Conservation (phyloP, 2,113 vertebrate species). For the Takifugu bimaculatus region DNA sequence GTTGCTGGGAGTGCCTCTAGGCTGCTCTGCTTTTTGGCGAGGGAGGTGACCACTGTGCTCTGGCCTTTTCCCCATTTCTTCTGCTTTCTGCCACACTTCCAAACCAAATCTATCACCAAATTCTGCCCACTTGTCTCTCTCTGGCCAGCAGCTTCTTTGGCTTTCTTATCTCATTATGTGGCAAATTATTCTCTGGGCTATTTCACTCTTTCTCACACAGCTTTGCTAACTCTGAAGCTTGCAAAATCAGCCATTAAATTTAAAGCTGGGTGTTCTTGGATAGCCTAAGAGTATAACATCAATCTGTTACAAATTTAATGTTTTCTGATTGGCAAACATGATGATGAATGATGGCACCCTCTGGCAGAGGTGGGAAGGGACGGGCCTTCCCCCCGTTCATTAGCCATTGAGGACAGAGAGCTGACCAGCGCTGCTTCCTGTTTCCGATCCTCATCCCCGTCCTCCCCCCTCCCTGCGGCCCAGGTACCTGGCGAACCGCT, state of each 20-base stretch:
- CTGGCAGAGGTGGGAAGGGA: constrained; percentile 65
- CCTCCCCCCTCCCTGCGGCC: constrained; percentile 70
- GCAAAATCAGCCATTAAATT: constrained; percentile 50
- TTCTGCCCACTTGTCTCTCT: constrained; percentile 44
- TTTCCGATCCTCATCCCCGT: constrained; percentile 66
- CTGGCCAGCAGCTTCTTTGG: constrained; percentile 39
- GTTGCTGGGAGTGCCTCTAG: constrained; percentile 71
- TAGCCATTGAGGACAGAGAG: constrained; percentile 74
- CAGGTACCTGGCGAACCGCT: constrained; percentile 99
- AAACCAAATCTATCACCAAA: constrained; percentile 54
- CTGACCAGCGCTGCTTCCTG: constrained; percentile 80
- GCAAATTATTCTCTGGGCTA: constrained; percentile 46
- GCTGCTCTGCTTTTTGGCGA: constrained; percentile 72
- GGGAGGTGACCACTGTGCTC: constrained; percentile 59
- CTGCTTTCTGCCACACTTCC: constrained; percentile 52
- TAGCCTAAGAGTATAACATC: constrained; percentile 45
- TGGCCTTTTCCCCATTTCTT: constrained; percentile 55
- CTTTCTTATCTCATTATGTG: constrained; percentile 51
- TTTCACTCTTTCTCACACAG: constrained; percentile 57
- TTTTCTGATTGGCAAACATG: constrained; percentile 65
- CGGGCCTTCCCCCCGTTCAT: constrained; percentile 47
- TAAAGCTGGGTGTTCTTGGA: constrained; percentile 44
- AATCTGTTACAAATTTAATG: constrained; percentile 51
- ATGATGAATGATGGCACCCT: constrained; percentile 61
- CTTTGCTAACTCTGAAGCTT: constrained; percentile 70